phyloP scores from a whole-genome alignment of 2,888 invertebrate genomes.

The Leptopilina syphax region DNA sequence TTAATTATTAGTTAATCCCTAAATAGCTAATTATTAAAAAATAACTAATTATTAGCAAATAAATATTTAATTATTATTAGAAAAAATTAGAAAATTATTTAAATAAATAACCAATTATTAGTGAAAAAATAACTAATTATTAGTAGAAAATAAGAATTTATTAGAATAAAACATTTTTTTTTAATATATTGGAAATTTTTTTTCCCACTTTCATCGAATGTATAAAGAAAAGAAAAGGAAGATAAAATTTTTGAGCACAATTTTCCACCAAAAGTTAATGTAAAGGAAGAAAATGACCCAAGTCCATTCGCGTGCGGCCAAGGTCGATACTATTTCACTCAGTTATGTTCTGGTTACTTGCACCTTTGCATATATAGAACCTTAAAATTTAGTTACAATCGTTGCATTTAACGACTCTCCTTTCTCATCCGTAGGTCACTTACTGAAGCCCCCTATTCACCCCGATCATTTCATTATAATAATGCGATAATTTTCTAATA shows the following conservation, averaged over 20 bases:
- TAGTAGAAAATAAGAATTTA: too few species aligned
- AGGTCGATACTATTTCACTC: conserved; percentile 68
- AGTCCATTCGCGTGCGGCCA: conserved; percentile 73
- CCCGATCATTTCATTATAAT: background rate
- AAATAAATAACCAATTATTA: too few species aligned
- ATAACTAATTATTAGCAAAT: too few species aligned
- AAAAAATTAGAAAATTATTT: too few species aligned
- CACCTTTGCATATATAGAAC: background rate
- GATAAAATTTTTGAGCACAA: conserved; percentile 51
- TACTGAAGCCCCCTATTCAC: background rate
- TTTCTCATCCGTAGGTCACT: conserved; percentile 1
- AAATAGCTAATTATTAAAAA: too few species aligned
- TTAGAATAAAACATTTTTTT: too few species aligned
- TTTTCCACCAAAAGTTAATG: conserved; percentile 54
- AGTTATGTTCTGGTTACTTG: conserved; percentile 43
- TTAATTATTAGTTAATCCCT: too few species aligned
- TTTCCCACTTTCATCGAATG: too few species aligned
- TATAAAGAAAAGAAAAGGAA: too few species aligned
- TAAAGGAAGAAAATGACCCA: conserved; percentile 62
- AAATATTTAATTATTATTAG: too few species aligned
- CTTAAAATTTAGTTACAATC: conserved; percentile 1
- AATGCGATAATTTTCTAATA: background rate
- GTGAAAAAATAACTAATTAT: too few species aligned
- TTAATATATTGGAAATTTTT: too few species aligned
- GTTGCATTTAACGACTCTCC: background rate